Conservation (phyloP, 2,113 vertebrate species). For the Notarius quadriscutis region DNA sequence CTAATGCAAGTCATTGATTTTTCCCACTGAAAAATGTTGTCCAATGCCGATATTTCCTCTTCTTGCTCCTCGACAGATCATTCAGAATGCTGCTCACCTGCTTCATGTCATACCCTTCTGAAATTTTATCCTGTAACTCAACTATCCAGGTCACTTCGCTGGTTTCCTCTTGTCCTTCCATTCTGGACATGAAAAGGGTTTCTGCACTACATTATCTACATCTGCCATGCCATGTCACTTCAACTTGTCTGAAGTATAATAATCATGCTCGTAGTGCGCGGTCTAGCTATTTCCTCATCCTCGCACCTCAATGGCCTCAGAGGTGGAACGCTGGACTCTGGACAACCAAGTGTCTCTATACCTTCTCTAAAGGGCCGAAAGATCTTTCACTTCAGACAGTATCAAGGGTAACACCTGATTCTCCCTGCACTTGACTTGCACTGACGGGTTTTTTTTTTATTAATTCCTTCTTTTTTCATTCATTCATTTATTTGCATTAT, state of each 20-base stretch:
- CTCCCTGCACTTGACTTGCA: background rate
- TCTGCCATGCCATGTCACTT: background rate
- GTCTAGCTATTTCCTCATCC: background rate
- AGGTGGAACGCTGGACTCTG: background rate
- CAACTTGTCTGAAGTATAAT: background rate
- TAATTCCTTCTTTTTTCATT: too few relatives aligned
- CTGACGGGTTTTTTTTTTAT: background rate
- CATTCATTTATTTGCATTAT: background rate
- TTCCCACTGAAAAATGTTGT: background rate
- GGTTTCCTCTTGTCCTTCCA: background rate
- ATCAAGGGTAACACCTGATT: background rate
- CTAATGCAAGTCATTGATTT: conserved; percentile 1
- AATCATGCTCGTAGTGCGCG: background rate
- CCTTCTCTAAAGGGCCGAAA: too few relatives aligned
- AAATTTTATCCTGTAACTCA: background rate
- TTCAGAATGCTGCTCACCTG: background rate
- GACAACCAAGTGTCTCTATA: background rate
- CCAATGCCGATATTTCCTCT: background rate
- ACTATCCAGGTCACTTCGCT: background rate
- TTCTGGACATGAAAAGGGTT: background rate
- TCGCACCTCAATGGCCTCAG: background rate
- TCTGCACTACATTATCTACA: background rate
- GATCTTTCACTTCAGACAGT: background rate
- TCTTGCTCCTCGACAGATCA: background rate
- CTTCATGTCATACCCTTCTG: background rate